Evolutionary conservation across 2,888 invertebrate genomes (phyloP).

Genomic region (Scaptomyza flava): DNA sequence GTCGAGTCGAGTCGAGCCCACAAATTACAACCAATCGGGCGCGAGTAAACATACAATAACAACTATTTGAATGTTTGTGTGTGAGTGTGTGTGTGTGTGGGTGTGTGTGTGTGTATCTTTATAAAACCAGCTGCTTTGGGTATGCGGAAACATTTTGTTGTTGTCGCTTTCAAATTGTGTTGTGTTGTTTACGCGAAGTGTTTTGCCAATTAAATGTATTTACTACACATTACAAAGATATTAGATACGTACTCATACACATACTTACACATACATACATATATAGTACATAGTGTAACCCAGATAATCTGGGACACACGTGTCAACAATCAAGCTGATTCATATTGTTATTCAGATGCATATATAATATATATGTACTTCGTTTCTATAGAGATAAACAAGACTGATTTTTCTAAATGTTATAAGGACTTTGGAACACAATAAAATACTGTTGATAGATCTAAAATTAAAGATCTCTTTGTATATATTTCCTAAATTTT

Average conservation of each 20-base stretch:
- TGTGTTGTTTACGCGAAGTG: conserved; percentile 37
- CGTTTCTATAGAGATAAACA: neutral
- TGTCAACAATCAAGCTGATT: conserved; percentile 2
- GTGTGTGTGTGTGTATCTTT: conserved; percentile 4
- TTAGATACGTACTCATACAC: neutral
- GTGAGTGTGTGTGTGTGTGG: neutral
- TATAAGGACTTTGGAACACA: no score
- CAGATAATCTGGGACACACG: conserved; percentile 31
- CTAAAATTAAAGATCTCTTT: no score
- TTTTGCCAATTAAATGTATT: conserved; percentile 20
- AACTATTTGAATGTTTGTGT: neutral
- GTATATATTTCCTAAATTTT: no score
- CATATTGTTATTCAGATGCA: conserved; percentile 8
- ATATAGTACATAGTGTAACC: neutral
- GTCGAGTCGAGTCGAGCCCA: conserved; percentile 76
- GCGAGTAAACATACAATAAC: conserved; percentile 55
- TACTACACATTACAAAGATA: neutral
- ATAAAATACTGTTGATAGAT: no score
- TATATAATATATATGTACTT: neutral
- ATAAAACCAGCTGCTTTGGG: conserved; percentile 41
- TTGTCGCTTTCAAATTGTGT: conserved; percentile 7
- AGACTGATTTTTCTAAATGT: no score
- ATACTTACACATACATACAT: neutral
- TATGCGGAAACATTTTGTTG: conserved; percentile 50
- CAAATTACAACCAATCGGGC: conserved; percentile 71